These are phyloP conservation scores for Coleophora deauratella DNA, from an alignment of 2,888 invertebrate genomes.

Conservation along the genomic window DNA sequence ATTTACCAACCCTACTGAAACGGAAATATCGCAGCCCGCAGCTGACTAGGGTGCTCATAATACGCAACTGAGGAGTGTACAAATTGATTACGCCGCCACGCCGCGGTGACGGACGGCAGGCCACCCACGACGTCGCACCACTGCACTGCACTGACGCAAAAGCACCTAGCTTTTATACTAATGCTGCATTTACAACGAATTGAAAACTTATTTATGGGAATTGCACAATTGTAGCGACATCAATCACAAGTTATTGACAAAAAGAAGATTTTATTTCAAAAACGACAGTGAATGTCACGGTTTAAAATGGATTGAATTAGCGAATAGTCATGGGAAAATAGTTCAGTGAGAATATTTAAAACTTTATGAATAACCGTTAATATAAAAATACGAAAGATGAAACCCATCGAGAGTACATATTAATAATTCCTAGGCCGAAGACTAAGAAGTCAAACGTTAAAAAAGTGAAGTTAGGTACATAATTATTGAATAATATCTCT, in stretches of 20 bases:
- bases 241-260: neutral
- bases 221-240: neutral
- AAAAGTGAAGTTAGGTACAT: too few species aligned
- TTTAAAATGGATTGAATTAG: too few species aligned
- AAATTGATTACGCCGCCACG: slow-evolving; percentile 66
- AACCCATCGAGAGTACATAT: too few species aligned
- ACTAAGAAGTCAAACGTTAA: too few species aligned
- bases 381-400: too few species aligned
- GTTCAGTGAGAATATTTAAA: too few species aligned
- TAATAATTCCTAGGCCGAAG: too few species aligned
- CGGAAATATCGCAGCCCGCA: slow-evolving; percentile 22
- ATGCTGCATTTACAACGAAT: slow-evolving; percentile 3
- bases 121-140: slow-evolving; percentile 54
- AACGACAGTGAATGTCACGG: too few species aligned
- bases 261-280: too few species aligned
- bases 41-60: slow-evolving; percentile 33
- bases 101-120: slow-evolving; percentile 43
- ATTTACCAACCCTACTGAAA: neutral
- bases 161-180: slow-evolving; percentile 26
- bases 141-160: slow-evolving; percentile 35
- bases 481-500: too few species aligned
- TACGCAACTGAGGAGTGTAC: slow-evolving; percentile 56
- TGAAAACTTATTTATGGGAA: neutral
- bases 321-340: too few species aligned
- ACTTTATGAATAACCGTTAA: too few species aligned